Evolutionary conservation across 2,113 vertebrate species (phyloP), one percentile per base, ranked within the genome.

Genomic region (Cephalopterus ornatus): DNA sequence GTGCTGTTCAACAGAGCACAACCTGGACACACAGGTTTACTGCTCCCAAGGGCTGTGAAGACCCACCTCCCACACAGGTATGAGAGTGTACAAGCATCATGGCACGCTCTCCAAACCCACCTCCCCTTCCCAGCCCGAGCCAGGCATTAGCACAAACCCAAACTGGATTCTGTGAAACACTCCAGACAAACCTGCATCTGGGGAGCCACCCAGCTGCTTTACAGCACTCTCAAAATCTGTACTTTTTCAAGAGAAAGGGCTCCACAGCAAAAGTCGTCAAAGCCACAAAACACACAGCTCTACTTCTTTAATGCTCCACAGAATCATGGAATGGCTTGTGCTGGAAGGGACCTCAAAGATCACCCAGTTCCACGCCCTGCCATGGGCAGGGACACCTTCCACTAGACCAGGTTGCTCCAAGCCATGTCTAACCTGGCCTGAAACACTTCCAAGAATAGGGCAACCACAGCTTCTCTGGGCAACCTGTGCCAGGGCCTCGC

Each of bases 51-150:
- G 15, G 46, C 41, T 0, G 0, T 6, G 33, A n/a, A 76, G 59
- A 47, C 12, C 32, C 87, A 27, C 8, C 67, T 28, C 18, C 2
- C 47, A 7, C 3, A 5, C 28, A 8, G 58, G 59, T 9, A 20
- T 1, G 1, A 16, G 9, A 11, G 28, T 0, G 1, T 1, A 5
- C 0, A 3, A 56, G 65, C 42, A 3, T 39, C 0, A 2, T 14
- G 70, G 32, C n/a, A 8, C 0, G 8, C 0, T 67, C 59, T 35
- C 46, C 79, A 24, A 21, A 19, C 12, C 41, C 58, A 30, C 0
- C 47, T 32, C 32, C 61, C 12, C 2, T 30, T 11, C 22, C 52
- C 21, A 27, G 73, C 14, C 42, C 0, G 4, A 50, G 37, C 32
- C 37, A n/a, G 3, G 0, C 14, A 16, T 22, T 28, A n/a, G 26